Base-by-base conservation (phyloP, 2,113 vertebrate species). In the Centropus bengalensis region DNA sequence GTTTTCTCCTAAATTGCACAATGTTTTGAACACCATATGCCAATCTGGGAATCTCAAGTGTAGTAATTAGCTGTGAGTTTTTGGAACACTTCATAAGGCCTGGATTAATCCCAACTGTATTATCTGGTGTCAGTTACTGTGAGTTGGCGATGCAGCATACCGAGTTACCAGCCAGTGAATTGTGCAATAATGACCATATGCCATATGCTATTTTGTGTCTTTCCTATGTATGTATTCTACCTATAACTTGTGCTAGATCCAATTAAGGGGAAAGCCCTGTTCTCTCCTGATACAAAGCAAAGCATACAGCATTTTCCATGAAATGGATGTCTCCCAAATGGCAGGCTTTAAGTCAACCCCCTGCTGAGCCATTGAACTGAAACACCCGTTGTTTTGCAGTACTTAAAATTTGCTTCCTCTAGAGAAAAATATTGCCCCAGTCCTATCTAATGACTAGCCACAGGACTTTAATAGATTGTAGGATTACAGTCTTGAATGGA, bases 41-140 rank as follows among this genome's bases (percentile, higher is more conserved):
- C 82, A 92, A 82, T 81, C 68, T 92, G 82, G 60, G 83, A 94
- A 79, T 76, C 73, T 93, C 69, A 78, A 84, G 27, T 14, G 0
- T 9, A 28, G 49, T 88, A 96, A 97, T 96, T 93, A 93, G 62
- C 85, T 95, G 26, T 19, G n/a, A 96, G 76, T 59, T 92, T 88
- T 95, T 95, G 91, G 88, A 96, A 95, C 76, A 81, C 12, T 93
- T 93, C 49, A 28, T 49, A 62, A 91, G 1, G 86, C 69, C 62
- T 93, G 94, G 82, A 95, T 95, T 82, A 90, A 88, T 94, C 76
- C 88, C 90, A 94, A 85, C 89, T 91, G 56, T 32, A 88, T 84
- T 95, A 79, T 97, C 91, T 97, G 93, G 58, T 96, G 90, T 86
- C 90, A 90, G 64, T 96, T 95, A 81, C 93, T 83, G 56, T 76